Conservation (phyloP, 2,797 vertebrate genomes). For the Brotula barbata region DNA sequence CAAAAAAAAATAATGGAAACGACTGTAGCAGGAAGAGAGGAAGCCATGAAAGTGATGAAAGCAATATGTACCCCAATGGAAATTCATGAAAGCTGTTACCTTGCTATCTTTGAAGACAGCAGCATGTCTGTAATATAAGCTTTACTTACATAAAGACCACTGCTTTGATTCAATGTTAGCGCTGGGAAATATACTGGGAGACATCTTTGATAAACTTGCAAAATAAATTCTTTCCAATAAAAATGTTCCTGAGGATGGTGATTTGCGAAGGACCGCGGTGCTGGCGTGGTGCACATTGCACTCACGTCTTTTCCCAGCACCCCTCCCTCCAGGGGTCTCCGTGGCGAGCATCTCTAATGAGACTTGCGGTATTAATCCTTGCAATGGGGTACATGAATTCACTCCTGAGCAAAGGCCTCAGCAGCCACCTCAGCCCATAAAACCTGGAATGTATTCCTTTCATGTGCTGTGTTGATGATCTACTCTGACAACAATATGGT, state of each 20-base stretch:
- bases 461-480: constrained; percentile 83
- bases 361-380: constrained; percentile 79
- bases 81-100: constrained; percentile 77
- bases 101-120: constrained; percentile 75
- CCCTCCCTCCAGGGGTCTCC: constrained; percentile 72
- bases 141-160: constrained; percentile 43
- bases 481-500: constrained; percentile 84
- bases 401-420: constrained; percentile 73
- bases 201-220: constrained; percentile 73
- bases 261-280: constrained; percentile 71
- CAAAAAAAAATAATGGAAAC: constrained; percentile 33
- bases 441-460: constrained; percentile 81
- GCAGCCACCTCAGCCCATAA: constrained; percentile 74
- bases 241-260: constrained; percentile 75
- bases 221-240: constrained; percentile 80
- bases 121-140: constrained; percentile 75
- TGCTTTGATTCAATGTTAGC: constrained; percentile 66
- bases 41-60: constrained; percentile 65
- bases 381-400: constrained; percentile 79
- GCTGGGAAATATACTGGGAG: constrained; percentile 73
- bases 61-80: constrained; percentile 67
- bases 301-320: constrained; percentile 73
- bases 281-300: constrained; percentile 58
- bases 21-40: constrained; percentile 37
- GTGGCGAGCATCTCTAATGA: constrained; percentile 80